A percentile compares a stretch with the other conserved stretches of the same genome.
phyloP scores from a whole-genome alignment of 2,113 vertebrate species.

The Montifringilla adamsi region DNA sequence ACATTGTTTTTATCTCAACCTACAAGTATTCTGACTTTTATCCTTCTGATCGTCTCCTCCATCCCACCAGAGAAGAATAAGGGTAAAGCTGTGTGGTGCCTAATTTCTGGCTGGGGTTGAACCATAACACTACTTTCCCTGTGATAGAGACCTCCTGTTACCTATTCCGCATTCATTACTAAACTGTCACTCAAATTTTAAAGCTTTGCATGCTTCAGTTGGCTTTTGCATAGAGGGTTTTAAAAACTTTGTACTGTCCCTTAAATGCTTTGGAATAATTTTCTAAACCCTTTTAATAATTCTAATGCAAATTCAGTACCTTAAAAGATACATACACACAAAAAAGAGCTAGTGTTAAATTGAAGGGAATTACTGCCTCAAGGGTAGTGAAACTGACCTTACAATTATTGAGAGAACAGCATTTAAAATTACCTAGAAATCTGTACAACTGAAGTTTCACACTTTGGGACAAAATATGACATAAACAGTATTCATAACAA shows the following conservation, averaged over 20 bases:
- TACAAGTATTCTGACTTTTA: not conserved
- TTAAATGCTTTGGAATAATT: not conserved
- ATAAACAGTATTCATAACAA: not conserved
- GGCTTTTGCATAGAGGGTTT: not conserved
- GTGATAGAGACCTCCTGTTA: not conserved
- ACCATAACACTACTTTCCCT: not conserved
- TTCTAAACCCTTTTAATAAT: not conserved
- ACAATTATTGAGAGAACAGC: not conserved
- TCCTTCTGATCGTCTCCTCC: not conserved
- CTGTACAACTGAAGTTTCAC: not conserved
- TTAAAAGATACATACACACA: not conserved
- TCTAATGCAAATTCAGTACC: not conserved
- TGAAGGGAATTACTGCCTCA: not conserved
- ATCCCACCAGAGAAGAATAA: not conserved
- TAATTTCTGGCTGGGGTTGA: not conserved
- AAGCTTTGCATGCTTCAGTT: not conserved
- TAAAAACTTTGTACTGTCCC: not conserved
- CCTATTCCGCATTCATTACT: not conserved
- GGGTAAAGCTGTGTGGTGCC: too few relatives aligned
- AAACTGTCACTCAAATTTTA: not conserved
- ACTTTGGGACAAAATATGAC: not conserved
- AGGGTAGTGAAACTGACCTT: not conserved
- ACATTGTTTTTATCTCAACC: not conserved
- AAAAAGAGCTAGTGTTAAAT: not conserved
- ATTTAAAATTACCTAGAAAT: not conserved